These are phyloP conservation scores for Temnothorax curvispinosus DNA, from an alignment of 1,140 invertebrate species.

Conservation along the genomic window DNA sequence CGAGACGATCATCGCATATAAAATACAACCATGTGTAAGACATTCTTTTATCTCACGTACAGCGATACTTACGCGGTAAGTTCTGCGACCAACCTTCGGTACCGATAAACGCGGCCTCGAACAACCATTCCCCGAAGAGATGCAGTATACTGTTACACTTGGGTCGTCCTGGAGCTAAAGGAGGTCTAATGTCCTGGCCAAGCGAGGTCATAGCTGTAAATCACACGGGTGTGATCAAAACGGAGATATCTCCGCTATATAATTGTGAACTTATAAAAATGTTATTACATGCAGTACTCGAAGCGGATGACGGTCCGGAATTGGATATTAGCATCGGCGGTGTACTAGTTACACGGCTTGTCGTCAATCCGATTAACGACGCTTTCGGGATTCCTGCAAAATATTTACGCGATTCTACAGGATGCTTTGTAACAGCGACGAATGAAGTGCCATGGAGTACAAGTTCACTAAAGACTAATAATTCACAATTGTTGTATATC, in stretches of 20 bases:
- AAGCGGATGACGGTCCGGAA: conserved; percentile 89
- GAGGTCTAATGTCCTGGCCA: conserved; percentile 86
- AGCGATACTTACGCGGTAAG: conserved; percentile 84
- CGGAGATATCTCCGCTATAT: conserved; percentile 5
- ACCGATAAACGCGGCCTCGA: conserved; percentile 97
- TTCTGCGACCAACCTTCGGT: conserved; percentile 88
- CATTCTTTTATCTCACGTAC: background rate
- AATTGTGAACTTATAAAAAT: conserved; percentile 59
- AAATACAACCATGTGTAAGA: background rate
- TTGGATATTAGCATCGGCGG: conserved; percentile 89
- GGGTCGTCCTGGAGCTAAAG: conserved; percentile 91
- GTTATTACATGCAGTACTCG: conserved; percentile 89
- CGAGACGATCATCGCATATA: background rate
- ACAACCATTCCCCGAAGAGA: conserved; percentile 98
- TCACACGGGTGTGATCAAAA: conserved; percentile 3
- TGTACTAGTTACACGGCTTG: conserved; percentile 88
- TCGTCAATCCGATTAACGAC: conserved; percentile 91
- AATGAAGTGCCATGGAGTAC: background rate
- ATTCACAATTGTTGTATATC: background rate
- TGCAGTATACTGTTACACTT: conserved; percentile 98
- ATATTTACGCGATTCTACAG: background rate
- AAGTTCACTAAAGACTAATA: background rate
- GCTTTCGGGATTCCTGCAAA: conserved; percentile 91
- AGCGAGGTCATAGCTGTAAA: conserved; percentile 86
- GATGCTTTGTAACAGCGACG: background rate